Evolutionary conservation across 2,113 vertebrate species (phyloP).

Genomic region (Pheucticus melanocephalus): DNA sequence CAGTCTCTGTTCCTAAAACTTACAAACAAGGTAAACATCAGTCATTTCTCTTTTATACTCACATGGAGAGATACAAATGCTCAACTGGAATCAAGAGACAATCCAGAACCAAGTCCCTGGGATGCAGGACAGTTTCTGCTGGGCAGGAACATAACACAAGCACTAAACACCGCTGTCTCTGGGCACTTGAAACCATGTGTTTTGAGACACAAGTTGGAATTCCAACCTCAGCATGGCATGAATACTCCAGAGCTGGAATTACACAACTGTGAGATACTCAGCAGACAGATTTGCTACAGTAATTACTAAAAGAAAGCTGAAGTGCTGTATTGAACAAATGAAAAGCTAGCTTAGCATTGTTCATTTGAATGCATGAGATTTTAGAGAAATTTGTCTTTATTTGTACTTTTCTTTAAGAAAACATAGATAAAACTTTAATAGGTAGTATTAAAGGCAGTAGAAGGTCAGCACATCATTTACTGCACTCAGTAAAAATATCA

Average conservation of each 20-base stretch:
- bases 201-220: background rate
- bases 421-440: background rate
- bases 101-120: background rate
- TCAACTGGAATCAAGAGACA: background rate
- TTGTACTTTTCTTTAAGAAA: background rate
- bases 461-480: background rate
- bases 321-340: background rate
- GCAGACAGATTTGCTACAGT: background rate
- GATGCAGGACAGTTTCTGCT: background rate
- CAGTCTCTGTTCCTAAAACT: background rate
- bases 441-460: background rate
- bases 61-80: background rate
- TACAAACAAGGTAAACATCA: background rate
- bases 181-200: background rate
- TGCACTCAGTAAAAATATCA: background rate
- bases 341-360: background rate
- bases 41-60: background rate
- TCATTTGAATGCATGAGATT: rapidly evolving
- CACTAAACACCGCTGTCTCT: background rate
- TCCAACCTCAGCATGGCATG: background rate
- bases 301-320: background rate
- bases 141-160: background rate
- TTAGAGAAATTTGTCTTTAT: background rate
- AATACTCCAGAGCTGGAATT: background rate
- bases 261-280: background rate